Evolutionary conservation across 2,888 invertebrate genomes (phyloP), one percentile per base, ranked within the genome.

Genomic region (Pteria penguin): DNA sequence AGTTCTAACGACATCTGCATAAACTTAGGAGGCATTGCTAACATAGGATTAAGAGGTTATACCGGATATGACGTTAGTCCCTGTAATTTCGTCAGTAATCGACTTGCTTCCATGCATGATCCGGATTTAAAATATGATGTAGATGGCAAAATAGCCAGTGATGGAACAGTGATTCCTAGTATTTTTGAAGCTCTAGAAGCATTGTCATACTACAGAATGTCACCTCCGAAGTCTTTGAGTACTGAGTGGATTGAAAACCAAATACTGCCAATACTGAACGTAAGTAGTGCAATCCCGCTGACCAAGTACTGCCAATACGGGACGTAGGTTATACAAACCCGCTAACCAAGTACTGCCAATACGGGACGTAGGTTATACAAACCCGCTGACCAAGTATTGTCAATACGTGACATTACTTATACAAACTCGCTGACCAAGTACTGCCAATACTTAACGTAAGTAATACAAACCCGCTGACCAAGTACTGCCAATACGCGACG

Each of bases 1-100:
- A 72, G 80, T 24, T 75, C 86, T 32, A 83, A 85, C 61, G 88
- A 88, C 54, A 76, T 90, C 22, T 90, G 90, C 72, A 72, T 91
- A 1, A 91, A 90, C 76, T 82, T 91, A 1, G 90, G 91, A 1
- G 91, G 91, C 4, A 89, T 91, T 61, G 88, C 89, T 26, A 90
- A 88, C 68, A 83, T 90, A 14, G 87, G 88, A 2, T 71, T 86
- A 4, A 78, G 74, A 36, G 87, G 83, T 0, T 66, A 79, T 52
- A 61, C 58, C 24, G 89, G 87, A 0, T 81, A 82, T 55, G 91
- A 91, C 75, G 79, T 90, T n/a, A 86, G 88, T 72, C 86, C 89
- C 1, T 89, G 89, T 74, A 91, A 91, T 78, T 86, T 84, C 57
- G 79, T 90, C 11, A 79, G 90, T 5, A 91, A 91, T 72, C 72